Base-by-base conservation (phyloP, 2,888 invertebrate species). In the Myathropa florea region DNA sequence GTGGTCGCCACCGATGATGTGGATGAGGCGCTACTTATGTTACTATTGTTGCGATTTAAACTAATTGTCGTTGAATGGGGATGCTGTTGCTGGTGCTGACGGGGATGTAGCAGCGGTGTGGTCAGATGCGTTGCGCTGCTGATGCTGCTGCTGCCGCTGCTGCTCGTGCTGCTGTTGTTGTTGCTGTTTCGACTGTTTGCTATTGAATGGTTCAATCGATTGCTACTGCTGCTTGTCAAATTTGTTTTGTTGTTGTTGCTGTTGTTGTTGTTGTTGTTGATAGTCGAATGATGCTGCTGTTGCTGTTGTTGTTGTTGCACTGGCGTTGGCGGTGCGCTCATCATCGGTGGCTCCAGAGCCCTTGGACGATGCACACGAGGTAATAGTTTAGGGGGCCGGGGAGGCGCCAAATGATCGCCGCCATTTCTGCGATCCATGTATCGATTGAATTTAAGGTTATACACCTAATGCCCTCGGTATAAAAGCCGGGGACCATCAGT, bases 391-490 rank as follows among this genome's bases (percentile, higher is more conserved):
- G 95, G 95, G 94, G 95, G 95, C 94, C 95, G 94, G 93, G 95
- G 95, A 94, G 95, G 95, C 95, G 95, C 95, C 94, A 95, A 95
- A 94, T 94, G 95, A 93, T 93, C 92, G 95, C 95, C 95, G 95
- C 95, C 95, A 95, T 96, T 93, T 91, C 92, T 95, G 94, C 95
- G 95, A 94, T 95, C 96, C 96, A 96, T 96, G 94, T 91, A 93
- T 91, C 90, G 90, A 91, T 89, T 89, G 89, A 91, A 90, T 85
- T 71, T 82, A 88, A 83, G 87, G 80, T 87, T 84, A 88, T 88
- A 90, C 89, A 89, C 92, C 93, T 93, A 93, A 92, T 93, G 93
- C 92, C 93, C 93, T 91, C 92, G 91, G 90, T 91, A 88, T 88
- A 89, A 89, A 91, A 91, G 93, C 94, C 95, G 95, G 94, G 95